phyloP scores from a whole-genome alignment of 2,113 vertebrate genomes.

The Neopipo cinnamomea region DNA sequence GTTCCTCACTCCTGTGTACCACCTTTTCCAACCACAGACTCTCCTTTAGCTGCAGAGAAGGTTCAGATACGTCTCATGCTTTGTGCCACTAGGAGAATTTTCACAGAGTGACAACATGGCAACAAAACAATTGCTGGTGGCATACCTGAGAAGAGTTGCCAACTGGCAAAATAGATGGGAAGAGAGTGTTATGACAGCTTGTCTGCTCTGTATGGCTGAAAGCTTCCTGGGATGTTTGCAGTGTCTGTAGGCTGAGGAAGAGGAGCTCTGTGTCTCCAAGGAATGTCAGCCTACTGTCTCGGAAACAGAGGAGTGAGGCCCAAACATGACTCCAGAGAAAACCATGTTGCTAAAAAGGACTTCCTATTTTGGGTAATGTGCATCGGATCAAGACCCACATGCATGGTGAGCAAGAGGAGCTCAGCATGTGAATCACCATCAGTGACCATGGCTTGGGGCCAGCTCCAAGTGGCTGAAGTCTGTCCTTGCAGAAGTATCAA shows the following conservation, averaged over 20 bases:
- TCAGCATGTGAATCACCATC: not conserved
- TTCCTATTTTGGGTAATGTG: not conserved
- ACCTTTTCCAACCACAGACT: not conserved
- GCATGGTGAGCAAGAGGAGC: not conserved
- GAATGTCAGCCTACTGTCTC: not conserved
- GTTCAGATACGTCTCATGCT: accelerated
- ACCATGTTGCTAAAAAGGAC: not conserved
- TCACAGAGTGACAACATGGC: accelerated
- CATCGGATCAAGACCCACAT: not conserved
- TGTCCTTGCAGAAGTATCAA: not conserved
- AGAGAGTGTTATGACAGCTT: not conserved
- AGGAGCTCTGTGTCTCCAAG: not conserved
- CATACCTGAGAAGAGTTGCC: not conserved
- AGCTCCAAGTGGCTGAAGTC: not conserved
- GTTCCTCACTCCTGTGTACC: not conserved
- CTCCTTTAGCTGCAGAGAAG: not conserved
- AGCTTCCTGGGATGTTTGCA: not conserved
- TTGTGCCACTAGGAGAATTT: not conserved
- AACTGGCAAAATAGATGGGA: not conserved
- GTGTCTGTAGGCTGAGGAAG: not conserved
- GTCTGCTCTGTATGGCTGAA: not conserved
- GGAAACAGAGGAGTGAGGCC: not conserved
- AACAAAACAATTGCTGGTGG: not conserved
- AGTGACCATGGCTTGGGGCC: accelerated
- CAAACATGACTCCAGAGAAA: not conserved